Evolutionary conservation across 2,113 vertebrate species (phyloP), one percentile per base, ranked within the genome.

Genomic region (Tetrax tetrax): DNA sequence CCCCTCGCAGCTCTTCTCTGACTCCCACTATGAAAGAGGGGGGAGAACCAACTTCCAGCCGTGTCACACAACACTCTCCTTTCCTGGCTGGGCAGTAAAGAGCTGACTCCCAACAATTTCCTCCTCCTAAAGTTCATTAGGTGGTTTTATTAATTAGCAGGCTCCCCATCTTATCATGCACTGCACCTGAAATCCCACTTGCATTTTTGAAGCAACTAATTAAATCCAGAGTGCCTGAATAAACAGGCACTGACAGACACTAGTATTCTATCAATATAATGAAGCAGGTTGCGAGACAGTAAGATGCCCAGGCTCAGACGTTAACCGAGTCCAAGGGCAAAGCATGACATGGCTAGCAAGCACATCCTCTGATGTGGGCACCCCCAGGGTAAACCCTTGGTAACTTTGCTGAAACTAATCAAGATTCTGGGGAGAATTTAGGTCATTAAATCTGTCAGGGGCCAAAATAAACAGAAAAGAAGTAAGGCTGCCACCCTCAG

Each of bases 61-160:
- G 0, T 0, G 7, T 2, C 4, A 2, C 64, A 57, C 29, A 45
- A 56, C 0, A 0, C 35, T 56, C 37, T 74, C 38, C 64, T 45
- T 80, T 66, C 47, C 72, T 83, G 57, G 37, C 20, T 4, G 7
- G 69, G 66, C 33, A 72, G 10, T 14, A 79, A 95, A 91, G 45
- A 0, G 0, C 77, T 76, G 63, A 91, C 33, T 83, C 48, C 68
- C n/a, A 80, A 63, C n/a, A 18, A 29, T 27, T 79, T 85, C 63
- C 31, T 91, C 65, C 65, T 76, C 45, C 53, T 61, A 50, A 95
- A 69, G 28, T 89, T 91, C 83, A 72, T 89, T 93, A 91, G 86
- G 59, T 70, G 54, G 37, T 77, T 90, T 87, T 87, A 91, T 47
- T 94, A 91, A 95, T 94, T 96, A 95, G 86, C 21, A 72, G 89